A percentile compares a stretch with the other conserved stretches of the same genome.
Evolutionary conservation across 2,888 invertebrate species (phyloP).

Genomic region (Drosophila mimica): DNA sequence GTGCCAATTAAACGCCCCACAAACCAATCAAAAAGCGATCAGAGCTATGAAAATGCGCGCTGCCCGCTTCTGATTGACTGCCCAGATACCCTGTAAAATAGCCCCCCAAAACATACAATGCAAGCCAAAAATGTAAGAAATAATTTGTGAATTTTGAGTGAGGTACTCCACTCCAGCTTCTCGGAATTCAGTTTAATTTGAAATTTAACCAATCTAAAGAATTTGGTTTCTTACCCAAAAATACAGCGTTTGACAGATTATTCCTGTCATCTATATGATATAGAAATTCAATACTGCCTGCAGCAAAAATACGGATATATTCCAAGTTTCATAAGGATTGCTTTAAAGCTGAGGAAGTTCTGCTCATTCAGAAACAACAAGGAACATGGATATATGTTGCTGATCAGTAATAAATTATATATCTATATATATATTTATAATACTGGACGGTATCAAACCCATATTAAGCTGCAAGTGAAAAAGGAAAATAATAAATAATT

Average conservation of each 20-base stretch:
- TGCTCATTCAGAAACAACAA: neutral
- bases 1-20: conserved; percentile 64
- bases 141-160: neutral
- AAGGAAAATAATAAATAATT: neutral
- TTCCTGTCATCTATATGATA: neutral
- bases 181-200: neutral
- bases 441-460: neutral
- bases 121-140: neutral
- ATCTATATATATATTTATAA: neutral
- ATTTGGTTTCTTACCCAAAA: neutral
- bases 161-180: neutral
- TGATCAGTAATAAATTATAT: neutral
- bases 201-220: no score
- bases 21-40: conserved; percentile 52
- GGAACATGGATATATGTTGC: neutral
- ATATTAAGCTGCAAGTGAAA: neutral
- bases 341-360: neutral
- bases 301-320: neutral
- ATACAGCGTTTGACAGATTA: neutral
- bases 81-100: conserved; percentile 15
- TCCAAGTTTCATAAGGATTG: no score
- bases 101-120: neutral
- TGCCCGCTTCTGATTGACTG: neutral
- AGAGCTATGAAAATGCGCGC: conserved; percentile 4
- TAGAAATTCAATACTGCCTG: neutral